Evolutionary conservation across 1,140 invertebrate species (phyloP), one percentile per base, ranked within the genome.

Genomic region (Drosophila setifemur): DNA sequence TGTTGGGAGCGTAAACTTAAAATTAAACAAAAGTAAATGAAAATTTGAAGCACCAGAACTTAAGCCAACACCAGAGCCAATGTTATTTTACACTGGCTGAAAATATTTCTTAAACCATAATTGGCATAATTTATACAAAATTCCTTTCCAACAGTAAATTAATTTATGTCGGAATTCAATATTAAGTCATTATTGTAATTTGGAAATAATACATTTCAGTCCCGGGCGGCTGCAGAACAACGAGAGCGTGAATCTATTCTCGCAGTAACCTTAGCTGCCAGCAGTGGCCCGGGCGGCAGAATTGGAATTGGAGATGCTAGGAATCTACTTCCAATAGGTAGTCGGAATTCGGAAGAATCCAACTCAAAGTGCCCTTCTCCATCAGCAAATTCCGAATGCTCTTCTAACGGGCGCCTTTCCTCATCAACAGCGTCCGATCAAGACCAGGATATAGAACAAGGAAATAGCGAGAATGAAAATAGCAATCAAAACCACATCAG

Each of bases 151-250:
- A n/a, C n/a, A n/a, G n/a, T n/a, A n/a, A n/a, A n/a, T n/a, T n/a
- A n/a, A n/a, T n/a, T n/a, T n/a, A n/a, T n/a, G n/a, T n/a, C n/a
- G n/a, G n/a, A n/a, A n/a, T n/a, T n/a, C n/a, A n/a, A n/a, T n/a
- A n/a, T n/a, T n/a, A n/a, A n/a, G n/a, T n/a, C n/a, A n/a, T 19
- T 21, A 19, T 1, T 40, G 1, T 9, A 19, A 14, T 7, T 16
- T 14, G 11, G 4, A 8, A 23, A 28, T 16, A 14, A 43, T 14
- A 11, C 6, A 18, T 47, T 67, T 2, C 9, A 78, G 45, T 97
- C 96, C 61, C 92, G 96, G 74, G 97, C 96, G 5, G 97, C 97
- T 4, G 97, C 96, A 16, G 96, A 97, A 82, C 93, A 96, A 76
- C 92, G 96, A 63, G 96, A 97, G 89, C 91, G 96, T 25, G 96